Conservation (phyloP, 2,888 invertebrate genomes). For the Megastigmus dorsalis region DNA sequence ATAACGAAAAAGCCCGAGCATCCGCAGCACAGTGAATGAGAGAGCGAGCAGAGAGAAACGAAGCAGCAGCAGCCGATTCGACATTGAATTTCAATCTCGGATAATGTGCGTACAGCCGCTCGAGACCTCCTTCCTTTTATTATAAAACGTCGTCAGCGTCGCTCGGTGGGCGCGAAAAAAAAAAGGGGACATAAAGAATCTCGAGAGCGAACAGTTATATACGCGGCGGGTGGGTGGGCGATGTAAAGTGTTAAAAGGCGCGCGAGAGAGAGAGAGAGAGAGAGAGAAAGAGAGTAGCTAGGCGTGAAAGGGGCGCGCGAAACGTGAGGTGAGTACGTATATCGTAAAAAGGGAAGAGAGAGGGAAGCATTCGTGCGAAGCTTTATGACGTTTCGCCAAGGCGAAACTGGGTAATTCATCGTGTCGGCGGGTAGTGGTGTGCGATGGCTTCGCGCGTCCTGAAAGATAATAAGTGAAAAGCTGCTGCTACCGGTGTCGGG, state of each 20-base stretch:
- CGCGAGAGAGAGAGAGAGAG: background rate
- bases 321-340: constrained; percentile 35
- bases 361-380: constrained; percentile 18
- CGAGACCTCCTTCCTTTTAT: too few species aligned
- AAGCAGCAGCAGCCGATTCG: too few species aligned
- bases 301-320: constrained; percentile 35
- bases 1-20: background rate
- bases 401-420: constrained; percentile 33
- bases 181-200: background rate
- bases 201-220: constrained; percentile 4
- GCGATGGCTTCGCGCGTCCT: constrained; percentile 1
- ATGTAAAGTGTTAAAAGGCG: constrained; percentile 33
- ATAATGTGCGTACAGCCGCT: too few species aligned
- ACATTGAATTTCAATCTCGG: constrained; percentile 28
- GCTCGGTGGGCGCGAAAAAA: background rate
- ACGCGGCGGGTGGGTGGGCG: too few species aligned
- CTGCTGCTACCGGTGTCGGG: background rate
- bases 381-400: constrained; percentile 38
- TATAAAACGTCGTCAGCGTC: too few species aligned
- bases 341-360: constrained; percentile 16
- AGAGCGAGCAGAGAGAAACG: too few species aligned
- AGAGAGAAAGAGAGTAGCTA: constrained; percentile 17
- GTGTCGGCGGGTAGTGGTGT: too few species aligned
- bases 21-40: too few species aligned
- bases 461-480: constrained; percentile 42